Base-by-base conservation (phyloP, 2,888 invertebrate species). In the Stenichneumon culpator region DNA sequence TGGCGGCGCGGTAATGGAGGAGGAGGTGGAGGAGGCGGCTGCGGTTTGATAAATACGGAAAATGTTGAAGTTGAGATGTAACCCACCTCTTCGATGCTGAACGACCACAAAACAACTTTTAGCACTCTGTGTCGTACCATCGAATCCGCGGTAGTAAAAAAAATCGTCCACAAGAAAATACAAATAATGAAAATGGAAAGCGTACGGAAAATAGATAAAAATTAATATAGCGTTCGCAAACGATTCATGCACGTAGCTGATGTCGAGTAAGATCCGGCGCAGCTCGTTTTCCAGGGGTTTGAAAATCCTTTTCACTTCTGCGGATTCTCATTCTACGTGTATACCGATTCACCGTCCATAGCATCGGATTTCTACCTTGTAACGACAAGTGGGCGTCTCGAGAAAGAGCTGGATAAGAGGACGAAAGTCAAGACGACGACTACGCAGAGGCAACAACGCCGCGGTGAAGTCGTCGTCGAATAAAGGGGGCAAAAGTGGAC, bases 331-430 rank as follows among this genome's bases (percentile, higher is more conserved):
- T 70, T 57, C 65, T 65, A 25, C 44, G 83, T 72, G 69, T 67
- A 82, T 22, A 72, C 74, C 52, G 36, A 72, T 82, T 72, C 67
- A 60, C 70, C 75, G 82, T 65, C 74, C 47, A 36, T 65, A 80
- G 80, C 68, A 72, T 77, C 65, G 80, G 75, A 52, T 75, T 75
- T 84, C 85, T 77, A 84, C 83, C 88, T 88, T 88, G 87, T 88
- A 87, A 87, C 79, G 80, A 68, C 79, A 84, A 88, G 86, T 83
- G 81, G 74, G 72, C 83, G 82, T 79, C 86, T 84, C 68, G 77
- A 63, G 82, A 73, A 73, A 44, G 52, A 84, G 68, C 54, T 4
- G 52, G 36, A 72, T 54, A 77, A 80, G 74, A 74, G 50, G 68
- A 57, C 39, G 73, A 60, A 68, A 50, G 74, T 36, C 67, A 78